Base-by-base conservation (phyloP, 1,140 invertebrate species). In the Zaprionus taronus region DNA sequence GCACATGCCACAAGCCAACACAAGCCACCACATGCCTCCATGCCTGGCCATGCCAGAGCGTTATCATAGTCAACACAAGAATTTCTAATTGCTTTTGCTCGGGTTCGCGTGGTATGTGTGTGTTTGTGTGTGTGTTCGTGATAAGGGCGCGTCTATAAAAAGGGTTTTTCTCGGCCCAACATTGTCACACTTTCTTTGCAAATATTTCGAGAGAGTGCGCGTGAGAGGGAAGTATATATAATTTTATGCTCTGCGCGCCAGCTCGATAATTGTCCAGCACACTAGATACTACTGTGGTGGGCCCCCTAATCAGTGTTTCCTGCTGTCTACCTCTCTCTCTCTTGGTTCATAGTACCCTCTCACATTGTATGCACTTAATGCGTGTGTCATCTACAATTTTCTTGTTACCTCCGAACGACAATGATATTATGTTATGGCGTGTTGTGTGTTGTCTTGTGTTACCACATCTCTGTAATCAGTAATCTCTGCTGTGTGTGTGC, bases 321-420 rank as follows among this genome's bases (percentile, higher is more conserved):
- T 72, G 69, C 36, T 34, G 9, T 34, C 31, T 7, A 6, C 0
- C 26, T 28, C 26, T 28, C 26, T 28, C 6, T 28, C 31, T 34
- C 31, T 34, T 11, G 28, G 6, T 11, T 31, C 7, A 2, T 31
- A 31, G 31, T 31, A 4, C 3, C 31, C 31, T 34, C 31, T 34
- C 24, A 28, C 69, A 70, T 55, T 70, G 49, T 62, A 36, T 70
- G 51, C 31, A 56, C 20, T 64, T 72, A 47, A 57, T 72, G 69
- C 53, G 62, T 66, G 69, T 72, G 53, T 72, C 70, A 58, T 65
- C 57, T 67, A 66, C 57, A 67, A 67, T 67, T 67, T 67, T 67
- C 65, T 58, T 67, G 65, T 58, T 67, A 58, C 65, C 56, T 44
- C 17, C 62, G 31, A 34, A 47, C 41, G 41, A 47, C 41, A 66